Conservation (phyloP, 2,888 invertebrate genomes). For the Brachycybe producta region DNA sequence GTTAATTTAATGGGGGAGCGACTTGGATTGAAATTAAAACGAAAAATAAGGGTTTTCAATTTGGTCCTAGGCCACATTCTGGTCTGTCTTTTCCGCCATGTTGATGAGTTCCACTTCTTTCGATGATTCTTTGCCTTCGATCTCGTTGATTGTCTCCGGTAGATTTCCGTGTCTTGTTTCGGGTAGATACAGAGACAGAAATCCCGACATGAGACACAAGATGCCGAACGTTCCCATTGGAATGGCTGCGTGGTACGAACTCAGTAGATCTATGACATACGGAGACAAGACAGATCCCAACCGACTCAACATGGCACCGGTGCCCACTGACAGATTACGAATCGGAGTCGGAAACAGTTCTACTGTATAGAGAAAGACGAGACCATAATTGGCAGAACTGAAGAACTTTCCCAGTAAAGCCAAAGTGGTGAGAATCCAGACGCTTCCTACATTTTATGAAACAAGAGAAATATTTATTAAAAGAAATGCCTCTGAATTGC, state of each 20-base stretch:
- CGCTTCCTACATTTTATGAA: constrained; percentile 9
- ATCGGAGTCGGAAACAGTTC: constrained; percentile 58
- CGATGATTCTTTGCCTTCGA: no score
- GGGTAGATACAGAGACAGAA: constrained; percentile 27
- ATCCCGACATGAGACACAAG: constrained; percentile 27
- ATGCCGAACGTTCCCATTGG: constrained; percentile 28
- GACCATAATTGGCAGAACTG: constrained; percentile 62
- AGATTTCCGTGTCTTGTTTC: constrained; percentile 28
- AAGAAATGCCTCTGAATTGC: neutral
- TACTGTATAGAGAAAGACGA: constrained; percentile 61
- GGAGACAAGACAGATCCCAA: constrained; percentile 61
- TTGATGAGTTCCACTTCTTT: no score
- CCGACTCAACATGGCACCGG: constrained; percentile 61
- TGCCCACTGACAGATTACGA: constrained; percentile 56
- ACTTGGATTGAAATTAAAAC: no score
- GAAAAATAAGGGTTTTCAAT: no score
- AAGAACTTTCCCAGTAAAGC: constrained; percentile 68
- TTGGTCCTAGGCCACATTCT: no score
- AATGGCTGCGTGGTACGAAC: constrained; percentile 25
- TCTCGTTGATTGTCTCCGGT: constrained; percentile 26
- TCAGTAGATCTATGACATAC: constrained; percentile 40
- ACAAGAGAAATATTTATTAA: neutral
- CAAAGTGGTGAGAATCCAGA: constrained; percentile 52
- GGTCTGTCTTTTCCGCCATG: no score
- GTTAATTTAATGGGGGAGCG: no score